Base-by-base conservation (phyloP, 2,797 vertebrate species). In the Enteromius unitaeniatus region DNA sequence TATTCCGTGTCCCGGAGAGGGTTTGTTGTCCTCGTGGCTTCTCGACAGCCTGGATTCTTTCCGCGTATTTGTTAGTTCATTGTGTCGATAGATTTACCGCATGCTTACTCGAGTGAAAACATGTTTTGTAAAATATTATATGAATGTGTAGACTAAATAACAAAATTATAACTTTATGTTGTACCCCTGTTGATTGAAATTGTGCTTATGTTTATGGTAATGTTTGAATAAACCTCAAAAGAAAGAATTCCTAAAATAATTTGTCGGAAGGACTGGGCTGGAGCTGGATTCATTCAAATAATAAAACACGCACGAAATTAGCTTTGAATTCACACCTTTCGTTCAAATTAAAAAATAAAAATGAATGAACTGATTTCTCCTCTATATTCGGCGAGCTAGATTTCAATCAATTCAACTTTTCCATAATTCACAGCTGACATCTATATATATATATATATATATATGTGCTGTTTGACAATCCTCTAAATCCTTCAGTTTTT, bases 181-280 rank as follows among this genome's bases (percentile, higher is more conserved):
- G 90, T 95, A 91, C 89, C 88, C 88, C 88, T 91, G 90, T 90
- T 93, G 92, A 92, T 93, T 91, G 84, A 91, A 91, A 89, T 34
- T 88, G 88, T 94, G 89, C 89, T 89, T 86, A 86, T 95, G 93
- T 93, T 94, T 91, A 93, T 93, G 92, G 89, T 91, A 89, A 93
- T 90, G 93, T 93, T 93, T 94, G 91, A 95, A 95, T 95, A 95
- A 95, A 95, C 88, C 91, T 89, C 89, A 91, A 87, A 94, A 93
- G 91, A 84, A 90, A 85, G 89, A 86, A 76, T 91, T 93, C 89
- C 91, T 91, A 90, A 89, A 88, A 91, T 42, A 37, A 55, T 69
- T 55, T 13, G 14, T 60, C 13, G 23, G 19, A 42, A 49, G 28
- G 8, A 51, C 13, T 6, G 42, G n/a, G 21, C 45, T 11, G 10